Evolutionary conservation across 2,113 vertebrate species (phyloP).

Genomic region (Dicentrarchus labrax): DNA sequence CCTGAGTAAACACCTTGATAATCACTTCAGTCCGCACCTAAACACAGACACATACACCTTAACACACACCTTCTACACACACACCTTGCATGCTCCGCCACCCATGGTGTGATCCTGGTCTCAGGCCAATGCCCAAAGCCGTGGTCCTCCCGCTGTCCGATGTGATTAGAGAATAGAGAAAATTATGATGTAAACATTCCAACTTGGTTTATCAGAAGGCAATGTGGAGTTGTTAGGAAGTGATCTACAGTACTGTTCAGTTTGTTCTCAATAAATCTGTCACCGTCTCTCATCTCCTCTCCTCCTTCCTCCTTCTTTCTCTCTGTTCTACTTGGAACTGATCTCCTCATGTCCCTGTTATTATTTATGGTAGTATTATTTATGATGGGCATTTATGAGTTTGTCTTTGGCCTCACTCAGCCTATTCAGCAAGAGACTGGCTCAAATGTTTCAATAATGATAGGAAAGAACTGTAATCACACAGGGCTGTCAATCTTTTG

Average conservation of each 20-base stretch:
- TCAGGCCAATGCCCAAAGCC: constrained; percentile 41
- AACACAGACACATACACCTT: constrained; percentile 52
- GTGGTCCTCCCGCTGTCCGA: constrained; percentile 34
- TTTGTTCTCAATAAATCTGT: constrained; percentile 71
- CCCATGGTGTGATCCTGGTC: constrained; percentile 50
- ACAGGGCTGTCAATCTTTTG: constrained; percentile 28
- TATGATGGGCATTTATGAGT: constrained; percentile 71
- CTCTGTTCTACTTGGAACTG: constrained; percentile 56
- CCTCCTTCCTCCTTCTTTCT: constrained; percentile 37
- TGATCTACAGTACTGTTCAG: constrained; percentile 55
- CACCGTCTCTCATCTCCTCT: constrained; percentile 46
- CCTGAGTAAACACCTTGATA: constrained; percentile 80
- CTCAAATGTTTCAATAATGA: constrained; percentile 43
- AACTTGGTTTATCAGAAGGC: constrained; percentile 56
- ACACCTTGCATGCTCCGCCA: constrained; percentile 54
- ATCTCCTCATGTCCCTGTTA: constrained; percentile 37
- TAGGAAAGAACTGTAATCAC: constrained; percentile 37
- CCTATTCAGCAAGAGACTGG: constrained; percentile 7
- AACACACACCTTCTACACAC: constrained; percentile 57
- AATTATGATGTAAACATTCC: constrained; percentile 50
- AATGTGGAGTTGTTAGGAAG: constrained; percentile 45
- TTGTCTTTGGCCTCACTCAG: constrained; percentile 64
- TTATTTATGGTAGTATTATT: constrained; percentile 71
- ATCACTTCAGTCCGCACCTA: constrained; percentile 73
- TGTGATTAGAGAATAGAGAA: constrained; percentile 60